A percentile compares a stretch with the other conserved stretches of the same genome.
phyloP scores from a whole-genome alignment of 2,888 invertebrate genomes.

The Odontocerum albicorne region DNA sequence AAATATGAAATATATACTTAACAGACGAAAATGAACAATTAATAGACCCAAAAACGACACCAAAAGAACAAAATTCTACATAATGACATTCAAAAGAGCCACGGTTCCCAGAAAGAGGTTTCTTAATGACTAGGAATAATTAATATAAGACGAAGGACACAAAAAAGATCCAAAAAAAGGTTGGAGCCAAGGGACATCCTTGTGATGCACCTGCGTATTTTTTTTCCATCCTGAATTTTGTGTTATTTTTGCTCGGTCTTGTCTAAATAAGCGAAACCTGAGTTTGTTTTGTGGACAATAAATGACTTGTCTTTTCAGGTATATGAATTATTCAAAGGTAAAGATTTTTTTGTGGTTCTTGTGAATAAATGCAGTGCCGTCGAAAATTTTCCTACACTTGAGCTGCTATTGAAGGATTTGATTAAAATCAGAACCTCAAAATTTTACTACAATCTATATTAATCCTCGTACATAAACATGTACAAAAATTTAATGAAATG shows the following conservation, averaged over 20 bases:
- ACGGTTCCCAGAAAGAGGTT: conserved; percentile 28
- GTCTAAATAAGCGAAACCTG: conserved; percentile 28
- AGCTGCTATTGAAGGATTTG: too few relatives aligned
- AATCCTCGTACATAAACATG: too few relatives aligned
- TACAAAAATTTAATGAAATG: too few relatives aligned
- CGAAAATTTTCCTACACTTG: too few relatives aligned
- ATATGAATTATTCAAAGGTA: conserved; percentile 32
- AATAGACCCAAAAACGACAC: conserved; percentile 17
- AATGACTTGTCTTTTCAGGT: conserved; percentile 28
- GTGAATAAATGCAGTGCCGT: too few relatives aligned
- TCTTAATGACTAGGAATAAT: conserved; percentile 36
- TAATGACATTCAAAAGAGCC: conserved; percentile 19
- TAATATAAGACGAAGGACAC: conserved; percentile 27
- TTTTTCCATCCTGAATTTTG: conserved; percentile 19
- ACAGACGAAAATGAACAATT: conserved; percentile 12
- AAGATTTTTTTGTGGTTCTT: too few relatives aligned
- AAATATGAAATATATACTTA: too few relatives aligned
- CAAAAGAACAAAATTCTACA: conserved; percentile 20
- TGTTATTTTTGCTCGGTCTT: conserved; percentile 26
- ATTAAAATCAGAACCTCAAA: too few relatives aligned
- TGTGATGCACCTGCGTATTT: conserved; percentile 33
- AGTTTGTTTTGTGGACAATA: conserved; percentile 32
- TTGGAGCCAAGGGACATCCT: conserved; percentile 22
- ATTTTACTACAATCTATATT: too few relatives aligned
- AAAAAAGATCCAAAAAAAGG: conserved; percentile 27